Evolutionary conservation across 2,113 vertebrate genomes (phyloP).

Genomic region (Crotalus helleri): DNA sequence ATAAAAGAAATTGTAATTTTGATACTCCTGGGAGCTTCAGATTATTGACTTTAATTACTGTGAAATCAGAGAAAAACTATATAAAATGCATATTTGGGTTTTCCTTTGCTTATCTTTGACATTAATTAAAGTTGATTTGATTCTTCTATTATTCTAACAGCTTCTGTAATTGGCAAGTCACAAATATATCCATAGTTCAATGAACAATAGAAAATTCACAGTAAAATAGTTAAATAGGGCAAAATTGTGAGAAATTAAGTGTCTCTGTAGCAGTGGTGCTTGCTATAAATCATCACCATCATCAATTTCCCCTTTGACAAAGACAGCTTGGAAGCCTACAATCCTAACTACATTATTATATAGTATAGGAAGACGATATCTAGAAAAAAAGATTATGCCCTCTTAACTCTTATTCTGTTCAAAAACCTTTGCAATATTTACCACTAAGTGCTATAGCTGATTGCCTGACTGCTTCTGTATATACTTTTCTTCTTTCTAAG

Average conservation of each 20-base stretch:
- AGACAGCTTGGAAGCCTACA: neutral
- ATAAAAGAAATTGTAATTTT: neutral
- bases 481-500: neutral
- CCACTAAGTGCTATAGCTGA: neutral
- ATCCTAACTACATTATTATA: neutral
- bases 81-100: neutral
- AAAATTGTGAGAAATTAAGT: neutral
- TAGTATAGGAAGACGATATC: neutral
- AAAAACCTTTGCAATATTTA: neutral
- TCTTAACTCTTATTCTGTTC: neutral
- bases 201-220: neutral
- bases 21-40: neutral
- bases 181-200: neutral
- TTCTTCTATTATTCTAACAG: neutral
- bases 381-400: neutral
- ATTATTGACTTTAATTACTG: neutral
- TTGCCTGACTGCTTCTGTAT: neutral
- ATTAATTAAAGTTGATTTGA: neutral
- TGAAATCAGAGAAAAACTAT: neutral
- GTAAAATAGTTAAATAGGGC: neutral
- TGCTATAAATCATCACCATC: neutral
- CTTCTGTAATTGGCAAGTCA: neutral
- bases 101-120: neutral
- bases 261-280: neutral
- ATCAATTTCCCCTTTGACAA: neutral